Evolutionary conservation across 2,797 vertebrate genomes (phyloP).

Genomic region (Glossophaga mutica): DNA sequence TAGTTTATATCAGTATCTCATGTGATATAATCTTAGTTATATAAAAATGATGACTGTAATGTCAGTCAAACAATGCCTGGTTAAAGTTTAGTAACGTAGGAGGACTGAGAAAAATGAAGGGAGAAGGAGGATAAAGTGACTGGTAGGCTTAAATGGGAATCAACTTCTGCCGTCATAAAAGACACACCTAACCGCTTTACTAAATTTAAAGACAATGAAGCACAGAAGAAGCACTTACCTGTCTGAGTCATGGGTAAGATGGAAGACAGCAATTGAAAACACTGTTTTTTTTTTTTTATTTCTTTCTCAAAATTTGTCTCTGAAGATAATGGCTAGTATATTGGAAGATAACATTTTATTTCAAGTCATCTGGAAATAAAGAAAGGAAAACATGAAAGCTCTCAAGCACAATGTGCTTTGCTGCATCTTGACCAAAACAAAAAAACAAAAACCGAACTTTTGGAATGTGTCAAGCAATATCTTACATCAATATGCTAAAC

Average conservation of each 20-base stretch:
- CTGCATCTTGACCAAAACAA: constrained; percentile 12
- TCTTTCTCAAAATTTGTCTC: constrained; percentile 44
- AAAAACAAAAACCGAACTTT: background rate
- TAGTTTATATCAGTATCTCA: constrained; percentile 35
- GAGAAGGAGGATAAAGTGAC: constrained; percentile 56
- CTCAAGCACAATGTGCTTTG: background rate
- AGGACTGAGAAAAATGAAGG: constrained; percentile 60
- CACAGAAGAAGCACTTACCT: constrained; percentile 39
- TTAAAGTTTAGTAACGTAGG: constrained; percentile 58
- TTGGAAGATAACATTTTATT: constrained; percentile 32
- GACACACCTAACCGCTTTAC: constrained; percentile 55
- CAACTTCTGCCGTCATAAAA: constrained; percentile 56
- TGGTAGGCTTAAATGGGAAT: constrained; percentile 60
- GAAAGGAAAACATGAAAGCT: constrained; percentile 29
- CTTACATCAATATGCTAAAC: background rate
- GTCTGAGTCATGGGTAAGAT: constrained; percentile 49
- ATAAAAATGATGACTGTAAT: constrained; percentile 61
- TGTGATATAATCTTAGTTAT: constrained; percentile 53
- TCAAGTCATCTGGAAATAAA: constrained; percentile 43
- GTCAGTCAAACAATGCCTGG: constrained; percentile 50
- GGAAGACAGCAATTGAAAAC: constrained; percentile 34
- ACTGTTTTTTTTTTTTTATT: constrained; percentile 27
- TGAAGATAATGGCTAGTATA: constrained; percentile 46
- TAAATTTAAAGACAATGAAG: constrained; percentile 62
- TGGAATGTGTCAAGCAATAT: constrained; percentile 6